Percentiles rank a stretch among this genome's conserved stretches.
These are phyloP conservation scores for Oppia nitens DNA, from an alignment of 1,140 invertebrate species.

Conservation along the genomic window DNA sequence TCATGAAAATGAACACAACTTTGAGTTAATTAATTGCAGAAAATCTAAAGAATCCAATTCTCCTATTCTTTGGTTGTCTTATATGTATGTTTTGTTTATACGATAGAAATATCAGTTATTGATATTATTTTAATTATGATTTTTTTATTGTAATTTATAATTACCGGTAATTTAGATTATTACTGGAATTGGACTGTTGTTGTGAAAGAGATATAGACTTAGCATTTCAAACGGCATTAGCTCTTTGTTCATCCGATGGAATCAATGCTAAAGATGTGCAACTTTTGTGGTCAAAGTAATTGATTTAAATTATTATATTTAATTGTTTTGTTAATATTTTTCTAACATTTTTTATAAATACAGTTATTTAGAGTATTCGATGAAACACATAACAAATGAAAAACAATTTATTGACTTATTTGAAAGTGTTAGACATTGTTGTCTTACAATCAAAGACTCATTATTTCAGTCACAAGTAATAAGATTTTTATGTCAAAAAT, in stretches of 20 bases:
- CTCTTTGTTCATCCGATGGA: not conserved
- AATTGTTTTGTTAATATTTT: not conserved
- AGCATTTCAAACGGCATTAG: not conserved
- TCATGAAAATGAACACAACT: not conserved
- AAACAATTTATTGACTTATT: not conserved
- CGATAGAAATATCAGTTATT: too few relatives aligned
- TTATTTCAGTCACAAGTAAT: not conserved
- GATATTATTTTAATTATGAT: too few relatives aligned
- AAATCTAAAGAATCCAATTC: not conserved
- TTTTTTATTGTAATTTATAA: too few relatives aligned
- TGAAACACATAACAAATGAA: not conserved
- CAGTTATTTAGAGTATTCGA: not conserved
- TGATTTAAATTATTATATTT: not conserved
- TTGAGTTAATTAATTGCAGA: not conserved
- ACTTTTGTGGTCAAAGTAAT: conserved; percentile 7
- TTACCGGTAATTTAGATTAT: not conserved
- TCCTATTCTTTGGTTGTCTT: not conserved
- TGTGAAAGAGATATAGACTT: not conserved
- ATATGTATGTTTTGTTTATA: not conserved
- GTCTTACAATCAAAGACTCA: not conserved
- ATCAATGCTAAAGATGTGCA: not conserved
- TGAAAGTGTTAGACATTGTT: not conserved
- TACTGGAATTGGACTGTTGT: not conserved
- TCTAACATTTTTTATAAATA: not conserved
- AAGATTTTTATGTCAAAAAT: not conserved